phyloP scores from a whole-genome alignment of 1,140 invertebrate genomes.

The Diploscapter pachys region DNA sequence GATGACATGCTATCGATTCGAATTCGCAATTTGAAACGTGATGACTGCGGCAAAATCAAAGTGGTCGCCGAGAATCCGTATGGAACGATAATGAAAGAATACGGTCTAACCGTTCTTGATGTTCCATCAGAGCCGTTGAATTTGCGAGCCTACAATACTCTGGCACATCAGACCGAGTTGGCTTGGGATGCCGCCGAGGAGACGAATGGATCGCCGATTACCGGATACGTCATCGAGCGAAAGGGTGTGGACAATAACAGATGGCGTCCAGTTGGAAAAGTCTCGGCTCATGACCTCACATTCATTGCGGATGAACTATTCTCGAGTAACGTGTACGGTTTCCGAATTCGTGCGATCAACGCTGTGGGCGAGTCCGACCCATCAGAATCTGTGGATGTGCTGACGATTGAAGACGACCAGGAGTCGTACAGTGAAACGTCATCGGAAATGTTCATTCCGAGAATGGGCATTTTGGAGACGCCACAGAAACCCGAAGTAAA shows the following conservation, averaged over 20 bases:
- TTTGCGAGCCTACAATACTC: conserved; percentile 34
- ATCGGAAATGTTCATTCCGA: conserved; percentile 23
- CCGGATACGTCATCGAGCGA: conserved; percentile 53
- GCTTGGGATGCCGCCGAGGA: conserved; percentile 44
- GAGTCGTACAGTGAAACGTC: conserved; percentile 5
- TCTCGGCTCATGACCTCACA: conserved; percentile 32
- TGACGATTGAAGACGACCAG: conserved; percentile 40
- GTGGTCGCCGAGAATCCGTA: conserved; percentile 38
- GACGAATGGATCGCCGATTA: conserved; percentile 41
- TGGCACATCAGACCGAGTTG: conserved; percentile 37
- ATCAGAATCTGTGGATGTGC: conserved; percentile 78
- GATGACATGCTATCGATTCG: conserved; percentile 31
- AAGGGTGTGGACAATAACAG: conserved; percentile 51
- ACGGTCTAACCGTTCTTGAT: conserved; percentile 45
- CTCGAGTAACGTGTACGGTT: conserved; percentile 91
- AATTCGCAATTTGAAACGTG: conserved; percentile 27
- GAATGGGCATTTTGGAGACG: conserved; percentile 12
- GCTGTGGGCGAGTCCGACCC: conserved; percentile 90
- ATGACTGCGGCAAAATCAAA: conserved; percentile 33
- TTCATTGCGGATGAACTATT: conserved; percentile 82
- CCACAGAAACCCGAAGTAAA: conserved; percentile 25
- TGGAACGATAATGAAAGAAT: conserved; percentile 39
- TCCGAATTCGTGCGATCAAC: conserved; percentile 92
- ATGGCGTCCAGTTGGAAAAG: conserved; percentile 50
- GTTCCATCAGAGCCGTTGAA: conserved; percentile 45